Evolutionary conservation across 2,113 vertebrate genomes (phyloP), one percentile per base, ranked within the genome.

Genomic region (Passer montanus): DNA sequence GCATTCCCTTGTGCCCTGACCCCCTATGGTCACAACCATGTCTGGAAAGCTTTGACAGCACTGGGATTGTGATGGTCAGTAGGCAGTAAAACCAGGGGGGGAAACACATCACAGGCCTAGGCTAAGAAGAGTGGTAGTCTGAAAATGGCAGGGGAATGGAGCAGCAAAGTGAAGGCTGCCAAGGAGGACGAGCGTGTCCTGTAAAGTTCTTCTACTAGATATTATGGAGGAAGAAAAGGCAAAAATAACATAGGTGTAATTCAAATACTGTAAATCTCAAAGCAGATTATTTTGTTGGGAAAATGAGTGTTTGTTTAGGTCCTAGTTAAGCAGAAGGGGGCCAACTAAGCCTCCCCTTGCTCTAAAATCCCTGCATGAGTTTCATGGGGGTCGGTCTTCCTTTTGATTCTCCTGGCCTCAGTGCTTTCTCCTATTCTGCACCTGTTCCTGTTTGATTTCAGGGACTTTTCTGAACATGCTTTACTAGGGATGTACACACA

Each of bases 1-100:
- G 52, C 22, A 2, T 78, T 89, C 52, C 67, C 56, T 2, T 17
- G 50, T 76, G 46, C 63, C 43, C 67, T 0, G 0, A 33, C 15
- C 47, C 50, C 55, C 55, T 0, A 0, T 33, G 70, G 72, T 78
- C 67, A 39, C 68, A 44, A 0, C 44, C 20, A 1, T 3, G 13
- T n/a, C 78, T 49, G 64, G 49, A 73, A 84, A 64, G 74, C 74
- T 66, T 35, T 72, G 52, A 15, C 35, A 50, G 52, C 49, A 6
- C 44, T 85, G 90, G 49, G 44, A 37, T 84, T 91, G 43, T 50
- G 37, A 1, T 64, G 63, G 66, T 49, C 1, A 0, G 58, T 31
- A 47, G 58, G 39, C 81, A 82, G 56, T 37, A 69, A 76, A 85
- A 49, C 16, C 17, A 23, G 41, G 56, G 44, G 41, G 4, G 3